A percentile compares a stretch with the other conserved stretches of the same genome.
These are phyloP conservation scores for Callipepla californica DNA, from an alignment of 2,113 vertebrate species.

Conservation along the genomic window DNA sequence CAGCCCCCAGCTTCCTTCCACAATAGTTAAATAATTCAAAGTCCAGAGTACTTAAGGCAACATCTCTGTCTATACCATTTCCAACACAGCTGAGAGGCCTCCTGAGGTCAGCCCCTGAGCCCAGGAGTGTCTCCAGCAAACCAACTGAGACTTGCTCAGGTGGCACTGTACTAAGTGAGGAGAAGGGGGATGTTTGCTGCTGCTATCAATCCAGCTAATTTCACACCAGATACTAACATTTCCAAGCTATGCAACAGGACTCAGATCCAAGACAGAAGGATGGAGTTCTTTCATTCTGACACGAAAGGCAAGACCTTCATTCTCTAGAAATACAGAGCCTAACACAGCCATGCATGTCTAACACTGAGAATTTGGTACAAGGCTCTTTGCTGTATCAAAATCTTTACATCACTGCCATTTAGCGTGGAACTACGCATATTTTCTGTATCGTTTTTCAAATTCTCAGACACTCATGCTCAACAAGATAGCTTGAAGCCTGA, in stretches of 20 bases:
- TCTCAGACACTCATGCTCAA: not conserved
- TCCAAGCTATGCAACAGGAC: not conserved
- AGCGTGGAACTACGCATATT: slow-evolving; percentile 2
- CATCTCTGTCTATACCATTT: slow-evolving; percentile 32
- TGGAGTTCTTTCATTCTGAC: not conserved
- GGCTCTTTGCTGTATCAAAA: not conserved
- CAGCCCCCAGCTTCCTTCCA: slow-evolving; percentile 42
- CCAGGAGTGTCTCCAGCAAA: not conserved
- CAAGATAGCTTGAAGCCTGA: not conserved
- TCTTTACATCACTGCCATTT: not conserved
- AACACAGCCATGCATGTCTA: not conserved
- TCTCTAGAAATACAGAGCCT: not conserved
- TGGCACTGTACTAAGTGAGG: not conserved
- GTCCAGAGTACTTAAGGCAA: slow-evolving; percentile 31
- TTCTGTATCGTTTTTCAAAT: not conserved
- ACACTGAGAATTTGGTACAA: not conserved
- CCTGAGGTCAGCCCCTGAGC: slow-evolving; percentile 42
- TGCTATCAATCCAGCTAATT: slow-evolving; percentile 10
- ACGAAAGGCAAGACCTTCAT: not conserved
- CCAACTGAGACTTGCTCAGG: slow-evolving; percentile 46
- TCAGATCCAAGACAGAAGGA: slow-evolving; percentile 2
- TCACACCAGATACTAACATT: not conserved
- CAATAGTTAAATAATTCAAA: slow-evolving; percentile 60
- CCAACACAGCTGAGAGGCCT: slow-evolving; percentile 23
- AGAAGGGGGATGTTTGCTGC: slow-evolving; percentile 23